These are phyloP conservation scores for Cryptocephalus moraei DNA, from an alignment of 2,888 invertebrate genomes.

Conservation along the genomic window DNA sequence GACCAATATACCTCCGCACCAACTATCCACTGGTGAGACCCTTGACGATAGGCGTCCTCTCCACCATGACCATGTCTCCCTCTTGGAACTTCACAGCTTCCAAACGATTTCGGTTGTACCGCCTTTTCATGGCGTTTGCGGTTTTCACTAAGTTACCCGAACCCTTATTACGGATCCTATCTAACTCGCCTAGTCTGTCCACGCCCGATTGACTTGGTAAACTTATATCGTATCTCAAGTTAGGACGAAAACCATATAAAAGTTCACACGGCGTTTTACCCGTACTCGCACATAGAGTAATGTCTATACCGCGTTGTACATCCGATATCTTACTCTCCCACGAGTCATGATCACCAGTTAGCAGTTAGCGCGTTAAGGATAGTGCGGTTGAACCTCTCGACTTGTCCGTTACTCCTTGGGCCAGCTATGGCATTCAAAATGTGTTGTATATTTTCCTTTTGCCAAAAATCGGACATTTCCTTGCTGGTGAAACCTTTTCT, in stretches of 20 bases:
- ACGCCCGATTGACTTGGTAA: too few species aligned
- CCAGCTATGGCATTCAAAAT: slow-evolving; percentile 2
- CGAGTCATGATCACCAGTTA: slow-evolving; percentile 2
- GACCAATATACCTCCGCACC: slow-evolving; percentile 10
- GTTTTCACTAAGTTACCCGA: neutral
- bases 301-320: slow-evolving; percentile 3
- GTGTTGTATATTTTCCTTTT: slow-evolving; percentile 1
- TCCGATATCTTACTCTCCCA: slow-evolving; percentile 2
- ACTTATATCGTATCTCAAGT: slow-evolving; percentile 2
- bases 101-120: neutral
- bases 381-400: slow-evolving; percentile 2
- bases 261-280: slow-evolving; percentile 1
- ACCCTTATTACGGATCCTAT: neutral
- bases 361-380: too few species aligned
- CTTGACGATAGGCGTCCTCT: slow-evolving; percentile 7
- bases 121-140: neutral
- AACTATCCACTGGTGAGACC: slow-evolving; percentile 10
- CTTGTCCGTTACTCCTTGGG: slow-evolving; percentile 6
- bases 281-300: slow-evolving; percentile 1
- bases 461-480: slow-evolving; percentile 1
- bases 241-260: slow-evolving; percentile 1
- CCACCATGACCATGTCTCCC: slow-evolving; percentile 3
- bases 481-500: slow-evolving; percentile 2
- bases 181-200: neutral
- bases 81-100: neutral